Conservation (phyloP, 2,113 vertebrate genomes). For the Rattus rattus region DNA sequence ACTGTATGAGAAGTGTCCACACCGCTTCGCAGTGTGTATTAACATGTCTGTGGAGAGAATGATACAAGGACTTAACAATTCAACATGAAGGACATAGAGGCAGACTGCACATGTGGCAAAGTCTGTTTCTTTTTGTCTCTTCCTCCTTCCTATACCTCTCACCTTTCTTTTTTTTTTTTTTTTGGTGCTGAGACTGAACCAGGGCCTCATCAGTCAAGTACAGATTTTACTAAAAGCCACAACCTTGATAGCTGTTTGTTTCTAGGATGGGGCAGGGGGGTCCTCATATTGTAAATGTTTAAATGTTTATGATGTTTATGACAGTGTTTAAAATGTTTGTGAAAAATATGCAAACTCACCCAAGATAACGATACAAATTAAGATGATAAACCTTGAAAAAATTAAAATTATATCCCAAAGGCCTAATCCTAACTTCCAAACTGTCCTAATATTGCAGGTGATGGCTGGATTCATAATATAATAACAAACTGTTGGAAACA, state of each 20-base stretch:
- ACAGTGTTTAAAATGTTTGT: conserved; percentile 19
- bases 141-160: no score
- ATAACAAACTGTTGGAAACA: conserved; percentile 92
- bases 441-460: conserved; percentile 84
- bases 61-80: conserved; percentile 16
- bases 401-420: conserved; percentile 8
- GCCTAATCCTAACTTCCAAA: conserved; percentile 58
- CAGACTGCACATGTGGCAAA: not conserved
- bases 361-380: conserved; percentile 21
- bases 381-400: not conserved
- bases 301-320: conserved; percentile 13
- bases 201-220: not conserved
- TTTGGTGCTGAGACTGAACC: not conserved
- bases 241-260: conserved; percentile 1
- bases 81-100: conserved; percentile 18
- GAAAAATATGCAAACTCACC: not conserved
- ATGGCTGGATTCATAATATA: conserved; percentile 93
- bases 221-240: not conserved
- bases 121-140: not conserved
- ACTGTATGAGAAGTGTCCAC: not conserved
- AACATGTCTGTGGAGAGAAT: not conserved
- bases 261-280: not conserved
- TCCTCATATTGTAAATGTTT: conserved; percentile 14
- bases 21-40: not conserved
- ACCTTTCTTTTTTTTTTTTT: not conserved